Base-by-base conservation (phyloP, 2,888 invertebrate species). In the Xanthorhoe spadicearia region DNA sequence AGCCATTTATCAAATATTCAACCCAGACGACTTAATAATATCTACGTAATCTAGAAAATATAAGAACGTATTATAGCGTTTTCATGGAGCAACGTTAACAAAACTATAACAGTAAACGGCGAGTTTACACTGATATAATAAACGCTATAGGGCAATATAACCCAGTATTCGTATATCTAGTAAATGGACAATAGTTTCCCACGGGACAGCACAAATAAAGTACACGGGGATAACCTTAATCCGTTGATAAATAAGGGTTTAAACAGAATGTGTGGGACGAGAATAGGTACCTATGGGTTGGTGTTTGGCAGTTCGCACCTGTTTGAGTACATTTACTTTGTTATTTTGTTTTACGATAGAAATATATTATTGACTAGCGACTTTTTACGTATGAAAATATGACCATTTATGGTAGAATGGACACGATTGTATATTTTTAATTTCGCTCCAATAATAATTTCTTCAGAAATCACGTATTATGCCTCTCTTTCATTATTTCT, bases 141-240 rank as follows among this genome's bases (percentile, higher is more conserved):
- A 53, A 66, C 50, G 53, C 38, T 61, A 56, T 48, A 35, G 53
- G 58, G 43, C 43, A 50, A 51, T 50, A 19, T 48, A 49, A 15
- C 15, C 35, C 56, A 8, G 56, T 58, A 32, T 66, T 61, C 59
- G 59, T 66, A 59, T 66, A 62, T 62, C 55, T 62, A 59, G 74
- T 76, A 80, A 83, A 84, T 81, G 82, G 80, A 80, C 81, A 84
- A 79, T 84, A 86, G 85, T 80, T 80, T 77, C 78, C 87, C 83
- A 83, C 61, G 68, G 82, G 87, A 81, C 77, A 86, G 86, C 87
- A 86, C 85, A 86, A 87, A 86, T 88, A 87, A 87, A 85, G 85
- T 86, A 88, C 84, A 84, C 81, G 76, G 73, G 82, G 83, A 86
- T 88, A 82, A 83, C 83, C 78, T 84, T 87, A 86, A 87, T 87